Evolutionary conservation across 2,888 invertebrate genomes (phyloP), one percentile per base, ranked within the genome.

Genomic region (Chloromyia formosa): DNA sequence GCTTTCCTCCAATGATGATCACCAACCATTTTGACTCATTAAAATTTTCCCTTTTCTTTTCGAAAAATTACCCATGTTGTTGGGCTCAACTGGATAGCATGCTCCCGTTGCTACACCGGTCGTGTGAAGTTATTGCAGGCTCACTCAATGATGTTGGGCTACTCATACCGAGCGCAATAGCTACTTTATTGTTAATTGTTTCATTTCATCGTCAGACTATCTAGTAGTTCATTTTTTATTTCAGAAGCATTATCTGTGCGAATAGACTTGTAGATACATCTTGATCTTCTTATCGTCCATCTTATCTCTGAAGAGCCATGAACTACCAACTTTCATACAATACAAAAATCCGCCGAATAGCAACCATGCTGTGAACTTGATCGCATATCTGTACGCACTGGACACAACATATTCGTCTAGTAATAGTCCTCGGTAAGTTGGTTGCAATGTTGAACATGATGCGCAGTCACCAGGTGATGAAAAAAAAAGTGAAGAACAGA

Each of bases 201-300:
- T 49, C 49, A 49, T 10, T 49, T 49, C 12, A 49, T 49, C 16
- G 2, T n/a, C 5, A n/a, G 16, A n/a, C 49, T n/a, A n/a, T n/a
- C 49, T 12, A 49, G 49, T n/a, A 12, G 16, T n/a, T 12, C 49
- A 49, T n/a, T 12, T 49, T 10, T n/a, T n/a, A 49, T n/a, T 49
- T 49, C 49, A 5, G 12, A 3, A 49, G 12, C 49, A 49, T n/a
- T 12, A 49, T 49, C 27, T 35, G 2, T 35, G 27, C 27, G 27
- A 35, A 35, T 35, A 35, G 27, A 35, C 54, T 18, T 18, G 23
- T 53, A 35, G 54, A 69, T 54, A 69, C 69, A 53, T 69, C 69
- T 69, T 69, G 71, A 58, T 71, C 53, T 27, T 40, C 54, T 66
- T 66, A 66, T 66, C 66, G 10, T 35, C 7, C 27, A 35, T 45